Conservation (phyloP, 2,797 vertebrate genomes). For the Potorous gilbertii region DNA sequence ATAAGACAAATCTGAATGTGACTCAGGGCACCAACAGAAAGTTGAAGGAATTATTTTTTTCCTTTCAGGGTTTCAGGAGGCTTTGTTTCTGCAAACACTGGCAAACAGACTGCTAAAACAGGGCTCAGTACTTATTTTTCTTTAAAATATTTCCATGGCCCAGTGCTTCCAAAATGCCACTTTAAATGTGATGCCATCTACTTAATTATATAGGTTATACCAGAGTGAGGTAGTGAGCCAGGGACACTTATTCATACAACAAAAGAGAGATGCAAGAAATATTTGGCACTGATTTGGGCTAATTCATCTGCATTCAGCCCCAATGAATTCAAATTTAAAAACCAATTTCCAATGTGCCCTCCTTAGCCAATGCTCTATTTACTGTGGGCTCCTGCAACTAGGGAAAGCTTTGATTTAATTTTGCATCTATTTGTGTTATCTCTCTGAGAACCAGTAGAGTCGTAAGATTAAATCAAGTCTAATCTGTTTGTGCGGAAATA, state of each 20-base stretch:
- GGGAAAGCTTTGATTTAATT: slow-evolving; percentile 5
- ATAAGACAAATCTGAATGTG: background rate
- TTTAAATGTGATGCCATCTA: background rate
- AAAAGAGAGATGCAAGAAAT: background rate
- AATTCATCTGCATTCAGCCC: background rate
- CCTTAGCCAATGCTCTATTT: background rate
- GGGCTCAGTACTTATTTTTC: background rate
- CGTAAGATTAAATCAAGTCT: background rate
- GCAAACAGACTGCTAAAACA: background rate
- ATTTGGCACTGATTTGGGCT: slow-evolving; percentile 1
- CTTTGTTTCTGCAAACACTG: background rate
- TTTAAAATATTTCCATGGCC: slow-evolving; percentile 5
- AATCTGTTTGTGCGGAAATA: background rate
- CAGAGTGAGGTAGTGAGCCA: background rate
- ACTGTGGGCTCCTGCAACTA: background rate
- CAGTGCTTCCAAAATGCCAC: background rate
- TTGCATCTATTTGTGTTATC: slow-evolving; percentile 2
- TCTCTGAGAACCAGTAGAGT: background rate
- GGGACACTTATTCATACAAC: background rate
- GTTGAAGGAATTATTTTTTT: background rate
- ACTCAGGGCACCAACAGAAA: background rate
- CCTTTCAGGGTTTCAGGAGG: background rate
- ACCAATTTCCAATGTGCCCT: background rate
- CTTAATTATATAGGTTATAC: background rate
- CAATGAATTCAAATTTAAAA: slow-evolving; percentile 9